These are phyloP conservation scores for Heliconius ismenius DNA, from an alignment of 2,888 invertebrate species.

Conservation along the genomic window DNA sequence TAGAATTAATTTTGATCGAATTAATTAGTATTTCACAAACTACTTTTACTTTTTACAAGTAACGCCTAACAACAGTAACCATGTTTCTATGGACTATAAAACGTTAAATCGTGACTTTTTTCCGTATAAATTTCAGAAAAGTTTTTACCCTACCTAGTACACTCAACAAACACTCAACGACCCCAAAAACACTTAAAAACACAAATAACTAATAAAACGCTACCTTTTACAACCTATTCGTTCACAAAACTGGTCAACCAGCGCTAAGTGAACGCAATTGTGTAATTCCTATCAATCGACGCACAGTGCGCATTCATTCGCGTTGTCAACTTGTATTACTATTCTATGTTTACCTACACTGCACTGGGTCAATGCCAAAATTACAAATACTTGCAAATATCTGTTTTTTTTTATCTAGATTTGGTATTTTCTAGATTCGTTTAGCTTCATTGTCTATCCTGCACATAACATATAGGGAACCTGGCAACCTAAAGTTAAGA, in stretches of 20 bases:
- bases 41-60: no score
- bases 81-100: no score
- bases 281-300: slow-evolving; percentile 64
- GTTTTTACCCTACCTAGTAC: no score
- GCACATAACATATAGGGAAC: no score
- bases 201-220: slow-evolving; percentile 13
- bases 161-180: neutral
- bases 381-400: slow-evolving; percentile 18
- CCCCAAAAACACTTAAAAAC: no score
- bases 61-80: no score
- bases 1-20: no score
- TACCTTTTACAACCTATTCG: slow-evolving; percentile 36
- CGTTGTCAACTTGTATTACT: slow-evolving; percentile 32
- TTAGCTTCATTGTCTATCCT: neutral
- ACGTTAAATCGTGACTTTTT: no score
- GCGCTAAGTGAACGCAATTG: slow-evolving; percentile 60
- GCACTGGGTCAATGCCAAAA: slow-evolving; percentile 39
- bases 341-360: slow-evolving; percentile 18
- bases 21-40: no score
- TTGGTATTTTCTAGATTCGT: neutral
- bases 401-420: neutral
- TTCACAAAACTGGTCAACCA: slow-evolving; percentile 45
- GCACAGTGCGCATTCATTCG: slow-evolving; percentile 32
- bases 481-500: neutral
- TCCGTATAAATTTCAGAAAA: no score